A percentile compares a stretch with the other conserved stretches of the same genome.
Conservation (phyloP, 2,113 vertebrate genomes). For the Sterrhoptilus dennistouni region DNA sequence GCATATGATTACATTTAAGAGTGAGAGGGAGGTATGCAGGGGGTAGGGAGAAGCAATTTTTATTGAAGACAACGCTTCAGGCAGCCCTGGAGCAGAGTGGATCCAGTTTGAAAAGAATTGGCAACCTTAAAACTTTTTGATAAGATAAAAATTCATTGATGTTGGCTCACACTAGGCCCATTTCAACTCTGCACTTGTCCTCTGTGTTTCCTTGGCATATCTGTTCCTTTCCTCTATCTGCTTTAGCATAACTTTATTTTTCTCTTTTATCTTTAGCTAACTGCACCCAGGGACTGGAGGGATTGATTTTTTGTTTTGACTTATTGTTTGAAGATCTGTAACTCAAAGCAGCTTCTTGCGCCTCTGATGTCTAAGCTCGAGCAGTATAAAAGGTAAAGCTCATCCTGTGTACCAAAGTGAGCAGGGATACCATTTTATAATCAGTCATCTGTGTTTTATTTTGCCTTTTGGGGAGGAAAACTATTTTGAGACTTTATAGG, state of each 20-base stretch:
- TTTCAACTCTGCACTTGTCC: constrained; percentile 76
- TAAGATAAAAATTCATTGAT: constrained; percentile 83
- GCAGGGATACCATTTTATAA: constrained; percentile 66
- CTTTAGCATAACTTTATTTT: constrained; percentile 84
- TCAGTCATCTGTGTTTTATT: constrained; percentile 75
- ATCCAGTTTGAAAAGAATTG: constrained; percentile 71
- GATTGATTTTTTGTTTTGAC: constrained; percentile 96
- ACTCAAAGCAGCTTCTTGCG: constrained; percentile 90
- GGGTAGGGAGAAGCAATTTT: constrained; percentile 24
- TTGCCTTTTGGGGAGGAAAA: constrained; percentile 40
- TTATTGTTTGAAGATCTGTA: constrained; percentile 95
- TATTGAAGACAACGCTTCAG: constrained; percentile 67
- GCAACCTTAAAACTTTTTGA: constrained; percentile 79
- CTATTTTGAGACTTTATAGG: constrained; percentile 67
- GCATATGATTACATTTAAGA: constrained; percentile 47
- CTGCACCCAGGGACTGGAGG: constrained; percentile 81
- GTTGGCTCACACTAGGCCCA: constrained; percentile 73
- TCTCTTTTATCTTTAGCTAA: constrained; percentile 91
- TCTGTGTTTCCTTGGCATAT: constrained; percentile 73
- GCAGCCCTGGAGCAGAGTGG: constrained; percentile 67
- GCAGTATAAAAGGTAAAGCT: constrained; percentile 90
- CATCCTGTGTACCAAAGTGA: constrained; percentile 75
- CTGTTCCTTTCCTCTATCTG: constrained; percentile 73
- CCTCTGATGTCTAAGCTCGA: constrained; percentile 91
- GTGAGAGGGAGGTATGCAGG: neutral